Evolutionary conservation across 2,113 vertebrate genomes (phyloP).

Genomic region (Chauna torquata): DNA sequence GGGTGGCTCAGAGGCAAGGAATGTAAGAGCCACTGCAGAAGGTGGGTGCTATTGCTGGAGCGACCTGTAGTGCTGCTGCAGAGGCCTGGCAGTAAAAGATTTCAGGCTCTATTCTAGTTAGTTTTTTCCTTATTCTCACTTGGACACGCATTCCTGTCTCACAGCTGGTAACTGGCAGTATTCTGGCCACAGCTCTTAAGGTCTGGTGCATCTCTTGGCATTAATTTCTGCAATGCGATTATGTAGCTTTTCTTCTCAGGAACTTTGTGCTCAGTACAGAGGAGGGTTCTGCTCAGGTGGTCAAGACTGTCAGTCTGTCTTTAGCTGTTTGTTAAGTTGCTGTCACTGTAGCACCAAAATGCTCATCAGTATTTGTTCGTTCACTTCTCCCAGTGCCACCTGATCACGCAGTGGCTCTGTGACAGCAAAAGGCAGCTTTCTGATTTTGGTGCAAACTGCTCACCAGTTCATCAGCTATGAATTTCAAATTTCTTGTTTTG

Average conservation of each 20-base stretch:
- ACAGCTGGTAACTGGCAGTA: not conserved
- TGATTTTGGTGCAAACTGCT: accelerated
- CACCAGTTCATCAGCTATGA: not conserved
- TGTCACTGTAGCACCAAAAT: not conserved
- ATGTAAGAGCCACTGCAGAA: not conserved
- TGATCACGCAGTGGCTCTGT: not conserved
- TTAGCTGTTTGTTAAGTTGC: not conserved
- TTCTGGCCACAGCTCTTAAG: not conserved
- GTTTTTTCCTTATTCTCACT: not conserved
- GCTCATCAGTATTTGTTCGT: not conserved
- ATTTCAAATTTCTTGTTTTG: not conserved
- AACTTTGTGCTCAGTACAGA: not conserved
- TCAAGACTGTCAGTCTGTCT: not conserved
- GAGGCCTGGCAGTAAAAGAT: not conserved
- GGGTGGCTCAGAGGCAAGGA: not conserved
- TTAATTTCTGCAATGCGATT: not conserved
- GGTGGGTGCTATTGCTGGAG: not conserved
- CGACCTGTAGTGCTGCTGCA: not conserved
- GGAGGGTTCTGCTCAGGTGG: not conserved
- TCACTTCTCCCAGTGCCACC: not conserved
- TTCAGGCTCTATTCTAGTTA: not conserved
- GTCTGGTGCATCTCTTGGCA: not conserved
- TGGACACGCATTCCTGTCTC: accelerated
- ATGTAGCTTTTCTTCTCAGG: not conserved
- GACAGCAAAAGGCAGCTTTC: not conserved